These are phyloP conservation scores for Archocentrus centrarchus DNA, from an alignment of 2,113 vertebrate species.

Conservation along the genomic window DNA sequence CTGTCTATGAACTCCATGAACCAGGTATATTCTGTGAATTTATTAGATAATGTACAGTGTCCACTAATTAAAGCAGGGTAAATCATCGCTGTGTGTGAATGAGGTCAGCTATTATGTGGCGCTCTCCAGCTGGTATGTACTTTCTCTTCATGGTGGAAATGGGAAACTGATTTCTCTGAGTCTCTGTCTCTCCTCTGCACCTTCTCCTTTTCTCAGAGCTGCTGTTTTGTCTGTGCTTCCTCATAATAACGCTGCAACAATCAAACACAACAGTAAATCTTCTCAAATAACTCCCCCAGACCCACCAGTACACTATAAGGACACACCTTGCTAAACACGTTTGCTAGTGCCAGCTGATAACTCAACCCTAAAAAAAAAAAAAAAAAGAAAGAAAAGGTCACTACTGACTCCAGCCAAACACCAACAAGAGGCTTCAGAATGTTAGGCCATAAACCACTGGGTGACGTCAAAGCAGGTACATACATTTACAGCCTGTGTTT, in stretches of 20 bases:
- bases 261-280: not conserved
- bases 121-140: not conserved
- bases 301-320: not conserved
- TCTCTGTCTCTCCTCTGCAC: not conserved
- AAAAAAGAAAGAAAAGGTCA: not conserved
- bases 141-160: not conserved
- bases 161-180: not conserved
- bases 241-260: not conserved
- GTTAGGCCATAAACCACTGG: not conserved
- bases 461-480: not conserved
- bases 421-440: no score
- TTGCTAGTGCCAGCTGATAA: not conserved
- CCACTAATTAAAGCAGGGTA: not conserved
- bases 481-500: not conserved
- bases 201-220: not conserved
- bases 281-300: not conserved
- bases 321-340: not conserved
- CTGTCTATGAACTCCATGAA: not conserved
- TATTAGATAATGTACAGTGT: not conserved
- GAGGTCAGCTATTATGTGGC: not conserved
- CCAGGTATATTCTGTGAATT: not conserved
- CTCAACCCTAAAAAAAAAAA: not conserved
- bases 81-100: not conserved
- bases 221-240: not conserved
- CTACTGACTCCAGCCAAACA: not conserved